Percentiles rank a stretch among this genome's conserved stretches.
phyloP scores from a whole-genome alignment of 1,140 invertebrate genomes.

The Drosophila saltans region DNA sequence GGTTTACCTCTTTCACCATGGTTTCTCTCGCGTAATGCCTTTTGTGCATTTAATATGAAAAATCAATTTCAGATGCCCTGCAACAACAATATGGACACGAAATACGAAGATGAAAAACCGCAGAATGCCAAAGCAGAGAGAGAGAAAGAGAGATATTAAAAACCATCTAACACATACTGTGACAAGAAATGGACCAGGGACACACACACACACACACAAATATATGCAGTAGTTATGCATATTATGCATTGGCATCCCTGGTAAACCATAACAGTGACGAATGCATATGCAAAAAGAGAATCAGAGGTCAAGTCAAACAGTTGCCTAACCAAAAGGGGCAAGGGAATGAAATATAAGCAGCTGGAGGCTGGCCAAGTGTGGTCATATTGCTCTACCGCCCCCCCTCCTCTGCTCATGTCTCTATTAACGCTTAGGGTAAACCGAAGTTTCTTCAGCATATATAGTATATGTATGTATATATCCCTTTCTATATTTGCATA shows the following conservation, averaged over 20 bases:
- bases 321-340: neutral
- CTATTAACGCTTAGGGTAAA: constrained; percentile 55
- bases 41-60: constrained; percentile 61
- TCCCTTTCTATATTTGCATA: constrained; percentile 58
- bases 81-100: constrained; percentile 11
- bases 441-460: constrained; percentile 30
- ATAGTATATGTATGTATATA: constrained; percentile 1
- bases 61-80: constrained; percentile 66
- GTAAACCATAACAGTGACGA: constrained; percentile 49
- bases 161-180: constrained; percentile 27
- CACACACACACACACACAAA: constrained; percentile 13
- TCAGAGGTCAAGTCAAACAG: constrained; percentile 15
- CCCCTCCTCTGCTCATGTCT: constrained; percentile 18
- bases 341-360: constrained; percentile 11
- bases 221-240: constrained; percentile 24
- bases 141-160: constrained; percentile 17
- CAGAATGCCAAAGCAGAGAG: constrained; percentile 41
- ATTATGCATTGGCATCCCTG: constrained; percentile 34
- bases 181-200: constrained; percentile 23
- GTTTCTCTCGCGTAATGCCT: constrained; percentile 11
- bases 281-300: constrained; percentile 31
- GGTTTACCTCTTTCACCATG: constrained; percentile 5
- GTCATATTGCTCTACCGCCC: constrained; percentile 14
- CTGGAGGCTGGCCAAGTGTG: constrained; percentile 22
- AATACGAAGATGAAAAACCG: constrained; percentile 37